Conservation (phyloP, 2,797 vertebrate species). For the Sparus aurata region DNA sequence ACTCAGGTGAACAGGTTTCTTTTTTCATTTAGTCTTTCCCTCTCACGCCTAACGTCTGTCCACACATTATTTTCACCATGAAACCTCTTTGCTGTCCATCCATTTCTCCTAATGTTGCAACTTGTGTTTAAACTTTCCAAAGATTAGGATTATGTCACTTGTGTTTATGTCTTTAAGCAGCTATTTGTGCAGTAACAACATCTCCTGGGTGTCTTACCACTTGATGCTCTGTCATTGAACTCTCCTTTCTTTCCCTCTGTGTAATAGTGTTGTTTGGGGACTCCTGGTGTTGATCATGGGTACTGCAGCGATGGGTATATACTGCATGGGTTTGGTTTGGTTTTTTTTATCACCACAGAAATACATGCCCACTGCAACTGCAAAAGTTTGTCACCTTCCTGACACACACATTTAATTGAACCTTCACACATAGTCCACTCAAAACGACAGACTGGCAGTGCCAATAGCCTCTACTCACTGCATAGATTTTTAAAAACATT, state of each 20-base stretch:
- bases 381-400: conserved; percentile 61
- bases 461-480: conserved; percentile 68
- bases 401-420: conserved; percentile 43
- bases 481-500: conserved; percentile 62
- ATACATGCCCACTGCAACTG: conserved; percentile 70
- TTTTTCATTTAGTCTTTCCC: conserved; percentile 55
- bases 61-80: conserved; percentile 52
- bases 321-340: conserved; percentile 90
- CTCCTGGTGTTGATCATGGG: conserved; percentile 88
- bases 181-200: conserved; percentile 36
- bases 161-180: conserved; percentile 36
- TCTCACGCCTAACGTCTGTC: conserved; percentile 53
- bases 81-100: conserved; percentile 56
- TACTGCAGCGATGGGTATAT: conserved; percentile 89
- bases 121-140: conserved; percentile 22
- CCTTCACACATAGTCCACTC: conserved; percentile 58
- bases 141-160: conserved; percentile 21
- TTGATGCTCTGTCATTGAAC: conserved; percentile 77
- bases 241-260: conserved; percentile 86
- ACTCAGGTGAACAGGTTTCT: conserved; percentile 92
- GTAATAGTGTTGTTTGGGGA: conserved; percentile 88
- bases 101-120: conserved; percentile 32
- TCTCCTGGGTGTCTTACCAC: conserved; percentile 38
- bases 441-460: conserved; percentile 8
- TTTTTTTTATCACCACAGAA: conserved; percentile 61